Evolutionary conservation across 1,140 invertebrate species (phyloP).

Genomic region (Akabosia matsudoensis): DNA sequence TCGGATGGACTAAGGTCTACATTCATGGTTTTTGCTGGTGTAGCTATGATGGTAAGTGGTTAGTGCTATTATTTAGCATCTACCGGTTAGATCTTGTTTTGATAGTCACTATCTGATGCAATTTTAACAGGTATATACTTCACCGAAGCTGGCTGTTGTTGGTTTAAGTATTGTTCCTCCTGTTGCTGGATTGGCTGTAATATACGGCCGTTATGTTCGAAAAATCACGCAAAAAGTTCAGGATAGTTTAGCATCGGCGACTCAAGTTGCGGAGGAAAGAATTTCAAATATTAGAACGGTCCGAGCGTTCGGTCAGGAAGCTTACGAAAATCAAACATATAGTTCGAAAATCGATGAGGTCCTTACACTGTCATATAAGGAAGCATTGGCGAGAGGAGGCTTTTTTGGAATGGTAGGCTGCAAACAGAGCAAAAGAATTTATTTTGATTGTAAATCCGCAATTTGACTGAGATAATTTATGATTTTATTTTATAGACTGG

Average conservation of each 20-base stretch:
- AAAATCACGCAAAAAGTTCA: slow-evolving; percentile 76
- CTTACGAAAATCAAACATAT: slow-evolving; percentile 70
- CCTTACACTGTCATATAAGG: slow-evolving; percentile 76
- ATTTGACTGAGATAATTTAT: slow-evolving; percentile 1
- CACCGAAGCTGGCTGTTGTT: slow-evolving; percentile 77
- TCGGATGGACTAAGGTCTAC: slow-evolving; percentile 86
- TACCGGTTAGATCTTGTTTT: slow-evolving; percentile 43
- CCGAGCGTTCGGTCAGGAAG: slow-evolving; percentile 84
- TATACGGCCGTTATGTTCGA: slow-evolving; percentile 83
- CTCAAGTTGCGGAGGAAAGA: slow-evolving; percentile 85
- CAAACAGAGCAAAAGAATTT: background rate
- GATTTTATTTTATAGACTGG: slow-evolving; percentile 67
- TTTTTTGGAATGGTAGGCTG: slow-evolving; percentile 84
- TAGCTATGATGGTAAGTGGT: slow-evolving; percentile 83
- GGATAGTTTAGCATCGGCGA: slow-evolving; percentile 57
- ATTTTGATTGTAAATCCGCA: background rate
- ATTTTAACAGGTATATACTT: slow-evolving; percentile 89
- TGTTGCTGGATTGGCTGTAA: slow-evolving; percentile 75
- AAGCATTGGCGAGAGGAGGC: slow-evolving; percentile 77
- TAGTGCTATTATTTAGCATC: slow-evolving; percentile 14
- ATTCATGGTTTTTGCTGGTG: slow-evolving; percentile 77
- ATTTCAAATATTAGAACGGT: slow-evolving; percentile 92
- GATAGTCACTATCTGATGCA: too few species aligned
- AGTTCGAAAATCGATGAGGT: slow-evolving; percentile 67
- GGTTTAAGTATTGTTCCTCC: slow-evolving; percentile 84